Percentiles rank a stretch among this genome's conserved stretches.
These are phyloP conservation scores for Epizoanthus fatuus DNA, from an alignment of 92 coral and sea anemone species.

Conservation along the genomic window DNA sequence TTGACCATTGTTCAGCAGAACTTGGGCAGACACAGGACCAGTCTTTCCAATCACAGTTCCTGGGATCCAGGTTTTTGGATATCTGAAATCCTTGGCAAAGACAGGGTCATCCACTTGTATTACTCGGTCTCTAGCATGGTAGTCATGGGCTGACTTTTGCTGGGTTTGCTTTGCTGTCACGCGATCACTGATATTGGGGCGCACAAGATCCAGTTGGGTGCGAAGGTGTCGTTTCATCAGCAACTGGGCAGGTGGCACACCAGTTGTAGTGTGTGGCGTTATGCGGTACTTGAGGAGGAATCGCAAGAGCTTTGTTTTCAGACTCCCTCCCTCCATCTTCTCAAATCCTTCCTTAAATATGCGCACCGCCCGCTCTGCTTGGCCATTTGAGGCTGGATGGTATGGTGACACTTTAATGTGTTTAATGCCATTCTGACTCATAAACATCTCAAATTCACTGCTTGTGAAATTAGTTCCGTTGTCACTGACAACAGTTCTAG, in stretches of 20 bases:
- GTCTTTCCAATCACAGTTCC: slow-evolving; percentile 57
- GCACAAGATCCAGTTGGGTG: slow-evolving; percentile 66
- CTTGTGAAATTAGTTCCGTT: slow-evolving; percentile 60
- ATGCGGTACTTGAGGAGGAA: slow-evolving; percentile 61
- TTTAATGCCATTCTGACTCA: slow-evolving; percentile 57
- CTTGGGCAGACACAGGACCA: slow-evolving; percentile 59
- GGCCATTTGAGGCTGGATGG: slow-evolving; percentile 74
- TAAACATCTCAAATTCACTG: slow-evolving; percentile 50
- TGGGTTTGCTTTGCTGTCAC: slow-evolving; percentile 63
- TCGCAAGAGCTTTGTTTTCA: slow-evolving; percentile 59
- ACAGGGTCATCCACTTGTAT: slow-evolving; percentile 55
- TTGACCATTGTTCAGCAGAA: slow-evolving; percentile 56
- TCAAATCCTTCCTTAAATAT: slow-evolving; percentile 55
- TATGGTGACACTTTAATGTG: slow-evolving; percentile 61
- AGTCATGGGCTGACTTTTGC: slow-evolving; percentile 71
- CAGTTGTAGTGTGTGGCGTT: slow-evolving; percentile 62
- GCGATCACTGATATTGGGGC: slow-evolving; percentile 53
- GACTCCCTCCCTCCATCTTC: slow-evolving; percentile 66
- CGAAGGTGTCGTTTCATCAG: slow-evolving; percentile 58
- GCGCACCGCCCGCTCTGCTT: slow-evolving; percentile 64
- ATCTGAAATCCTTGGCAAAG: slow-evolving; percentile 54
- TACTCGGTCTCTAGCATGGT: slow-evolving; percentile 66
- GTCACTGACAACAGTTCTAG: slow-evolving; percentile 56
- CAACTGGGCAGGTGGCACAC: slow-evolving; percentile 75
- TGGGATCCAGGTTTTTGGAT: slow-evolving; percentile 64